Conservation (phyloP, 2,888 invertebrate genomes). For the Cabera pusaria region DNA sequence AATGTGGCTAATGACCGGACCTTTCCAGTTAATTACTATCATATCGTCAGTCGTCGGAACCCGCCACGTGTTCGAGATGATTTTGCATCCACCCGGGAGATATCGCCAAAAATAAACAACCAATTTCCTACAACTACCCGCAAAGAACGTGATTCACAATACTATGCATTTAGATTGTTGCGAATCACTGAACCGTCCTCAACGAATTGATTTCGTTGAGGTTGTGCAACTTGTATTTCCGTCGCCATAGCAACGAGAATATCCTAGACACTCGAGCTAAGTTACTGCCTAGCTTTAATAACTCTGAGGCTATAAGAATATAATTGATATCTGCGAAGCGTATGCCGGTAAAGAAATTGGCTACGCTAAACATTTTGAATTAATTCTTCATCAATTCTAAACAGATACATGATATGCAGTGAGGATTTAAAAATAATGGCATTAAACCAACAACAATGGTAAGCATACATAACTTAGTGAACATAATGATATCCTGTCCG, state of each 20-base stretch:
- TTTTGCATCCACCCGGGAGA: constrained; percentile 63
- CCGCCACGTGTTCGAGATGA: constrained; percentile 41
- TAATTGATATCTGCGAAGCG: constrained; percentile 1
- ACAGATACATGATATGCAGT: constrained; percentile 13
- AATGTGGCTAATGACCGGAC: constrained; percentile 23
- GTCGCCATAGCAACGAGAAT: constrained; percentile 9
- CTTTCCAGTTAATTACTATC: constrained; percentile 21
- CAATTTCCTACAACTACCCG: constrained; percentile 31
- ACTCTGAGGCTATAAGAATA: constrained; percentile 2
- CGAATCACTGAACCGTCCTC: too few species aligned
- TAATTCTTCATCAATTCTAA: constrained; percentile 9
- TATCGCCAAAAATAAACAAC: constrained; percentile 60
- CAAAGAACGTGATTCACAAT: constrained; percentile 46
- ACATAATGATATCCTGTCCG: constrained; percentile 32
- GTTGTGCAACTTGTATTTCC: constrained; percentile 17
- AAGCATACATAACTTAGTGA: constrained; percentile 26
- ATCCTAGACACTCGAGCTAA: constrained; percentile 4
- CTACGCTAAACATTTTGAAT: neutral
- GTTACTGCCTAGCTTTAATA: constrained; percentile 13
- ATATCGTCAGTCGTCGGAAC: constrained; percentile 25
- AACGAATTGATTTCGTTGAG: too few species aligned
- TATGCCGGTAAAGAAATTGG: constrained; percentile 1
- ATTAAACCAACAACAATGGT: constrained; percentile 29
- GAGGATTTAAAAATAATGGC: constrained; percentile 17
- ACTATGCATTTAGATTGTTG: constrained; percentile 32